phyloP scores from a whole-genome alignment of 2,888 invertebrate species.

The Drosophila hawaiiensis region DNA sequence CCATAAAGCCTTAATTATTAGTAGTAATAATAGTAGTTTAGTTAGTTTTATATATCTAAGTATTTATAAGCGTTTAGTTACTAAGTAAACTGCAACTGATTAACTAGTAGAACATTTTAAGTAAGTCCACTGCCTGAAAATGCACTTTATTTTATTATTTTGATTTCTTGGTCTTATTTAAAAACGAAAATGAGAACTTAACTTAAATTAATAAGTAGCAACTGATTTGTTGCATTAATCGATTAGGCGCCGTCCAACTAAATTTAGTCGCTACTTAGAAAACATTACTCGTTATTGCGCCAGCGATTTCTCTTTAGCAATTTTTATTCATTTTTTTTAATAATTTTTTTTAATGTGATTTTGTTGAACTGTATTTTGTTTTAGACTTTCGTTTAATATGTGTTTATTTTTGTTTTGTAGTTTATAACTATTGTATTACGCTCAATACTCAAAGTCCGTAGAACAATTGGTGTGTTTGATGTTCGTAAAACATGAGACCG shows the following conservation, averaged over 20 bases:
- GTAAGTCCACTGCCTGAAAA: conserved; percentile 24
- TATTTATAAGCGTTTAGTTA: conserved; percentile 24
- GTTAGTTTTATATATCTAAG: background rate
- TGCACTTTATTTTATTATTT: conserved; percentile 6
- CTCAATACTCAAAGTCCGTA: conserved; percentile 73
- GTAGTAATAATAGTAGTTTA: conserved; percentile 9
- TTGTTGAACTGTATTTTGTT: conserved; percentile 72
- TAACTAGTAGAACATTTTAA: conserved; percentile 27
- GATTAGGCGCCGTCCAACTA: conserved; percentile 23
- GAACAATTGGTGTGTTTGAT: conserved; percentile 63
- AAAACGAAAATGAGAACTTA: background rate
- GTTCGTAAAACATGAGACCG: conserved; percentile 44
- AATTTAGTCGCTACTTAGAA: conserved; percentile 22
- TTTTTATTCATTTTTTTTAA: conserved; percentile 10
- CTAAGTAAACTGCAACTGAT: conserved; percentile 33
- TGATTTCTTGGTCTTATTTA: conserved; percentile 10
- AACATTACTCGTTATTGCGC: conserved; percentile 12
- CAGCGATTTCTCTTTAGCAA: conserved; percentile 19
- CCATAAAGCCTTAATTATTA: conserved; percentile 62
- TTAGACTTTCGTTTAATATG: conserved; percentile 38
- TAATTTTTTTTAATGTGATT: conserved; percentile 66
- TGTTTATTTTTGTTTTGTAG: conserved; percentile 39
- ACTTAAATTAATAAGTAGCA: conserved; percentile 1
- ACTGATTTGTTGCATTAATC: conserved; percentile 7
- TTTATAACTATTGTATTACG: conserved; percentile 56